Evolutionary conservation across 2,888 invertebrate species (phyloP).

Genomic region (Leptopilina syphax): DNA sequence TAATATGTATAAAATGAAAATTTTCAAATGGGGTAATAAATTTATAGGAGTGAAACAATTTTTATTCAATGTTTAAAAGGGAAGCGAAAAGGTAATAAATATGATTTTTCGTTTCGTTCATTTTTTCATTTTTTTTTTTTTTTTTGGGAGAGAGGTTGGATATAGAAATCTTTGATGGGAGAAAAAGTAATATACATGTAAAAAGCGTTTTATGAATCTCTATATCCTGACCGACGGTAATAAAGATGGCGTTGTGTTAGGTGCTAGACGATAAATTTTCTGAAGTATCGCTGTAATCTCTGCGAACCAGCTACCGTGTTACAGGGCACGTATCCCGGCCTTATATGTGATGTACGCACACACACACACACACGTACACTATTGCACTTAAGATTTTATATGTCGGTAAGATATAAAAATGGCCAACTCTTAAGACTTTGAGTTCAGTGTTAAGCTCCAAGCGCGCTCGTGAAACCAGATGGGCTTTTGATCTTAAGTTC

Average conservation of each 20-base stretch:
- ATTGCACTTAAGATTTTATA: slow-evolving; percentile 28
- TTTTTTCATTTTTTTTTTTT: no score
- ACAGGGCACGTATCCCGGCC: not conserved
- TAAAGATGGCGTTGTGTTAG: slow-evolving; percentile 34
- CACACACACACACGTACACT: no score
- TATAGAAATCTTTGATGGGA: slow-evolving; percentile 21
- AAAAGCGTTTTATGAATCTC: slow-evolving; percentile 27
- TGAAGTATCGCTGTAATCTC: slow-evolving; percentile 26
- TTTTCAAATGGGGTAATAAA: not conserved
- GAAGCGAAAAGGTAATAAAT: not conserved
- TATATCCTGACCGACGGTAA: slow-evolving; percentile 21
- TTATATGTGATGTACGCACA: not conserved
- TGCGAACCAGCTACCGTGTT: slow-evolving; percentile 5
- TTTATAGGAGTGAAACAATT: not conserved
- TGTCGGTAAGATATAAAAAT: slow-evolving; percentile 36
- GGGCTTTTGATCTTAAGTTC: slow-evolving; percentile 20
- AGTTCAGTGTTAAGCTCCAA: slow-evolving; percentile 26
- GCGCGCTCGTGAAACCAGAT: slow-evolving; percentile 32
- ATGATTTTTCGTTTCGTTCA: not conserved
- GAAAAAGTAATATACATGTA: slow-evolving; percentile 30
- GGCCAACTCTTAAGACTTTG: slow-evolving; percentile 29
- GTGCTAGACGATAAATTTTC: slow-evolving; percentile 32
- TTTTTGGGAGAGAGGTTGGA: not conserved
- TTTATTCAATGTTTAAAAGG: slow-evolving; percentile 4
- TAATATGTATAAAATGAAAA: not conserved